Evolutionary conservation across 2,888 invertebrate genomes (phyloP).

Genomic region (Nudaria mundana): DNA sequence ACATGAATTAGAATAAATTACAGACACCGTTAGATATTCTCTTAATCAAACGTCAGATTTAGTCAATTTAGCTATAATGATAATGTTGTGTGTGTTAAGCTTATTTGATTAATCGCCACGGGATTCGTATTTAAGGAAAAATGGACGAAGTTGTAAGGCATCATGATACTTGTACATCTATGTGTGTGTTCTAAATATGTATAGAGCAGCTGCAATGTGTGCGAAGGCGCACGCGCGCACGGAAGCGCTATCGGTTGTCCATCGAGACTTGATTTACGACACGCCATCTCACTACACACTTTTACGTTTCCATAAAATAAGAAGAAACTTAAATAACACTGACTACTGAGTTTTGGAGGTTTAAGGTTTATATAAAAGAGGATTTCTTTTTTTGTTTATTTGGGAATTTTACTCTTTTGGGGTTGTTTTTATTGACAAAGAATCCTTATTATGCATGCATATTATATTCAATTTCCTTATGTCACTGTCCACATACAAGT

Average conservation of each 20-base stretch:
- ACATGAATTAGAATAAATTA: slow-evolving; percentile 24
- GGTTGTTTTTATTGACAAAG: no score
- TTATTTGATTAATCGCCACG: slow-evolving; percentile 62
- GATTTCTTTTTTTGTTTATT: slow-evolving; percentile 1
- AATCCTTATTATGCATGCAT: no score
- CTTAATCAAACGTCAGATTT: slow-evolving; percentile 78
- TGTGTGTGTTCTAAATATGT: slow-evolving; percentile 2
- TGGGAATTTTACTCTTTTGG: no score
- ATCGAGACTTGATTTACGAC: slow-evolving; percentile 69
- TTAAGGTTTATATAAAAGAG: slow-evolving; percentile 7
- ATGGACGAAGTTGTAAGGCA: slow-evolving; percentile 14
- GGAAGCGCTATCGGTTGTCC: slow-evolving; percentile 66
- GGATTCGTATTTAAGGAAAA: slow-evolving; percentile 53
- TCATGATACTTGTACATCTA: slow-evolving; percentile 1
- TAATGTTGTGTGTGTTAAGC: slow-evolving; percentile 66
- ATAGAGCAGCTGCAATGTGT: not conserved
- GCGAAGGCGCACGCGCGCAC: slow-evolving; percentile 39
- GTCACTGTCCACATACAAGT: no score
- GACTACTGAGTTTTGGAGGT: slow-evolving; percentile 16
- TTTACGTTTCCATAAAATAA: slow-evolving; percentile 40
- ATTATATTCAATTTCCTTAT: no score
- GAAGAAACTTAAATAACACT: slow-evolving; percentile 25
- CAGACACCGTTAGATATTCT: slow-evolving; percentile 47
- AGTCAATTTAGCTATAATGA: slow-evolving; percentile 72
- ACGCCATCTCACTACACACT: slow-evolving; percentile 55